Conservation (phyloP, 2,797 vertebrate species). For the Peromyscus melanophrys region DNA sequence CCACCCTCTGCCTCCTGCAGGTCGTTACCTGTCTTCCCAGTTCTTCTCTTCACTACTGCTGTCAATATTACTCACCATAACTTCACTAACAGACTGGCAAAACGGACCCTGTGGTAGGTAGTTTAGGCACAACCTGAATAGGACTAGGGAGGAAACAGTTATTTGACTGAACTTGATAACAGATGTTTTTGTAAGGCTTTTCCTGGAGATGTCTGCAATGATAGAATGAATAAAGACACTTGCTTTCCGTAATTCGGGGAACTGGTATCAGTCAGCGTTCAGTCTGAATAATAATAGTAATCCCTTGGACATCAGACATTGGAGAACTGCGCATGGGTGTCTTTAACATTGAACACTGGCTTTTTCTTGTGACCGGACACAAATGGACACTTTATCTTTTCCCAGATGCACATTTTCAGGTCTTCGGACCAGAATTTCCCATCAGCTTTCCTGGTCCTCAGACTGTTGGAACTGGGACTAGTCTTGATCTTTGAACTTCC, state of each 20-base stretch:
- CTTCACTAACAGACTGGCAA: neutral
- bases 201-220: neutral
- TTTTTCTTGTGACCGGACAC: too few species aligned
- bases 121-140: neutral
- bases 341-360: neutral
- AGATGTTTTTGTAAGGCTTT: neutral
- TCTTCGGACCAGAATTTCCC: neutral
- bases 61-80: rapidly evolving
- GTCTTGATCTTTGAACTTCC: neutral
- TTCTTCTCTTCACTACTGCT: neutral
- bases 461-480: neutral
- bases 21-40: neutral
- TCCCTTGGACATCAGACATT: neutral
- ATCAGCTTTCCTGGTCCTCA: neutral
- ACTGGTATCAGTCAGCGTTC: neutral
- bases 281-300: neutral
- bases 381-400: too few species aligned
- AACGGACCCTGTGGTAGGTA: too few species aligned
- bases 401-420: neutral
- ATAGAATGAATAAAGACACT: neutral
- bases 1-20: neutral
- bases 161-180: neutral
- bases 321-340: neutral
- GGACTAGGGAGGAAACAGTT: rapidly evolving
- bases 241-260: neutral